Evolutionary conservation across 2,888 invertebrate genomes (phyloP).

Genomic region (Dryococelus australis): DNA sequence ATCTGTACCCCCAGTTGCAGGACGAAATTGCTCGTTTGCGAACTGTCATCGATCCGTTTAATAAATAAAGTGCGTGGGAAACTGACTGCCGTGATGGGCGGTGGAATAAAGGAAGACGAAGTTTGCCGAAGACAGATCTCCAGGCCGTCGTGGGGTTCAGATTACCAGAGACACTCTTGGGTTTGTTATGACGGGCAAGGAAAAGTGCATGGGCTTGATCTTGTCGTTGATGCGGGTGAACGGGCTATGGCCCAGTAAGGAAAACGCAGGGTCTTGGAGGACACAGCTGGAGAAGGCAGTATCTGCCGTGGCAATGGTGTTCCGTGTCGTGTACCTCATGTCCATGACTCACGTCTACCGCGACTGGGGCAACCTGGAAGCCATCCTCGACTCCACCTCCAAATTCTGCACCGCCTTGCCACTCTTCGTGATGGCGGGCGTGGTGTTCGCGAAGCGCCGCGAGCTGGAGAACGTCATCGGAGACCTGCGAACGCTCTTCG

Average conservation of each 20-base stretch:
- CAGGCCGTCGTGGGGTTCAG: no score
- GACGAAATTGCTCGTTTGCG: no score
- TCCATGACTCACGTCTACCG: not conserved
- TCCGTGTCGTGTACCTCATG: not conserved
- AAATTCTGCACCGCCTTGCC: not conserved
- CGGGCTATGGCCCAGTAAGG: not conserved
- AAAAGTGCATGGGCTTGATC: not conserved
- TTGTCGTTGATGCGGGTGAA: not conserved
- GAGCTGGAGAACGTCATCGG: not conserved
- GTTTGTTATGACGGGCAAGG: no score
- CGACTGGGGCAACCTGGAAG: not conserved
- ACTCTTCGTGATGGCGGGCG: not conserved
- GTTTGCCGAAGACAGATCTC: no score
- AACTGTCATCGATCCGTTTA: no score
- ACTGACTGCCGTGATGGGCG: no score
- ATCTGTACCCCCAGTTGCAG: no score
- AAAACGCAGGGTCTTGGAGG: not conserved
- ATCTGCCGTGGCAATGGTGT: not conserved
- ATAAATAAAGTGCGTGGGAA: no score
- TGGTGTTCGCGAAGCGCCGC: not conserved
- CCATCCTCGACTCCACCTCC: not conserved
- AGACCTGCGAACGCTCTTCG: not conserved
- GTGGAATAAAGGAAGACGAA: no score
- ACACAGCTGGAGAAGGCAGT: not conserved
- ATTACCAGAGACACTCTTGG: no score